Percentiles rank a stretch among this genome's conserved stretches.
phyloP scores from a whole-genome alignment of 2,888 invertebrate genomes.

The Napeogenes inachia region DNA sequence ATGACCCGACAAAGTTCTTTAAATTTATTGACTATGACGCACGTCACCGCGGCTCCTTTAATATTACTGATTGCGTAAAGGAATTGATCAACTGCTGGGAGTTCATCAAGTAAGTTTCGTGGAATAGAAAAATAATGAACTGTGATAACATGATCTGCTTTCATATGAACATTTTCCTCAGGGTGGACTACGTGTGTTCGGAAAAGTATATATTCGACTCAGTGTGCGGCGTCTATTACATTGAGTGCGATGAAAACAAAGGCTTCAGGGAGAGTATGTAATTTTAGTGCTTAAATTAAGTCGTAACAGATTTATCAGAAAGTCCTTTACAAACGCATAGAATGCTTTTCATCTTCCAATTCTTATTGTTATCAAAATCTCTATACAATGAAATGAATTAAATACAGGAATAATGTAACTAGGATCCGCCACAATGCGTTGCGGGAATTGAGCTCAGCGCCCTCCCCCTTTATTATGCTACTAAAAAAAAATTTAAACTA shows the following conservation, averaged over 20 bases:
- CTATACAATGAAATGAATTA: no score
- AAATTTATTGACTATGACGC: conserved; percentile 31
- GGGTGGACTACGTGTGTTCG: conserved; percentile 33
- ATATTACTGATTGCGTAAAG: conserved; percentile 35
- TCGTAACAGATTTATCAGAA: no score
- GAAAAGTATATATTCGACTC: conserved; percentile 23
- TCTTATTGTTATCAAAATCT: no score
- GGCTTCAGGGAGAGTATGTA: conserved; percentile 13
- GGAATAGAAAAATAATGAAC: no score
- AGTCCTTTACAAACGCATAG: no score
- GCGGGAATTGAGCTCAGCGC: no score
- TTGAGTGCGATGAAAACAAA: conserved; percentile 30
- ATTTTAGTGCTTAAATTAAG: not conserved
- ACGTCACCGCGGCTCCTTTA: conserved; percentile 39
- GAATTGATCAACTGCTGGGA: conserved; percentile 42
- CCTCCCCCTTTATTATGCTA: no score
- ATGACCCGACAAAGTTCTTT: conserved; percentile 28
- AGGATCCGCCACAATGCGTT: no score
- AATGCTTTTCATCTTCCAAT: no score
- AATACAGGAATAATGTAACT: no score
- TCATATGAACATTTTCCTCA: conserved; percentile 11
- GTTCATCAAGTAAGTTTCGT: conserved; percentile 31
- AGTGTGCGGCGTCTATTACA: conserved; percentile 31
- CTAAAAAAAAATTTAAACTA: no score
- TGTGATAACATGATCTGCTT: no score